phyloP scores from a whole-genome alignment of 2,888 invertebrate genomes.

The Caenorhabditis sulstoni region DNA sequence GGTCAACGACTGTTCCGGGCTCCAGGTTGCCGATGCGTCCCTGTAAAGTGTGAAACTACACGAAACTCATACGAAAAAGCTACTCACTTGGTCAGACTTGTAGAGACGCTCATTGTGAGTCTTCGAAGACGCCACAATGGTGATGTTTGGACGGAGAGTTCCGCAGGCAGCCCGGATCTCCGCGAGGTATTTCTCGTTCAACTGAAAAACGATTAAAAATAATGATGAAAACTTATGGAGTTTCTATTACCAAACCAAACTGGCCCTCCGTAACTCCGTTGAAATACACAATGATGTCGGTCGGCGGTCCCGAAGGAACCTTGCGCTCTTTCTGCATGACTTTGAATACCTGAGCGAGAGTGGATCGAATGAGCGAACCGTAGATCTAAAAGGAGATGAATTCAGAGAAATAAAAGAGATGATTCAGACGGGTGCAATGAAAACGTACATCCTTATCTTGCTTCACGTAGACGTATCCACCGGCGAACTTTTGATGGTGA shows the following conservation, averaged over 20 bases:
- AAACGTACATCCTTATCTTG: constrained; percentile 12
- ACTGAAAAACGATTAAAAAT: constrained; percentile 9
- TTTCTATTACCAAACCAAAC: constrained; percentile 13
- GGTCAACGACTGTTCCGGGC: constrained; percentile 63
- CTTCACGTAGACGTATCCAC: constrained; percentile 58
- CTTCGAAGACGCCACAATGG: constrained; percentile 45
- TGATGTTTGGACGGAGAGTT: constrained; percentile 24
- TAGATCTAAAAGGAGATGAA: constrained; percentile 13
- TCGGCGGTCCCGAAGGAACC: constrained; percentile 10
- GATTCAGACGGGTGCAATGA: neutral
- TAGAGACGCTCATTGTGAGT: constrained; percentile 50
- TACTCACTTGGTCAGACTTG: constrained; percentile 22
- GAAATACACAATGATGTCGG: constrained; percentile 50
- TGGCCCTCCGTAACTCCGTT: constrained; percentile 64
- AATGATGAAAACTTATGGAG: neutral
- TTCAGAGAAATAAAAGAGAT: no score
- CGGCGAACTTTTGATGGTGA: constrained; percentile 54
- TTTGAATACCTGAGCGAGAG: constrained; percentile 8
- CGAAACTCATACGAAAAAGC: neutral
- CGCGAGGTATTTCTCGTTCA: constrained; percentile 32
- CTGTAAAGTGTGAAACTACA: neutral
- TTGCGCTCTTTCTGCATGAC: constrained; percentile 18
- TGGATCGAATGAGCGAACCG: constrained; percentile 31
- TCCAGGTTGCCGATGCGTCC: constrained; percentile 45
- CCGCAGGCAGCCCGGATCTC: constrained; percentile 24